These are phyloP conservation scores for Aspidoscelis tigris DNA, from an alignment of 2,113 vertebrate species.

Conservation along the genomic window DNA sequence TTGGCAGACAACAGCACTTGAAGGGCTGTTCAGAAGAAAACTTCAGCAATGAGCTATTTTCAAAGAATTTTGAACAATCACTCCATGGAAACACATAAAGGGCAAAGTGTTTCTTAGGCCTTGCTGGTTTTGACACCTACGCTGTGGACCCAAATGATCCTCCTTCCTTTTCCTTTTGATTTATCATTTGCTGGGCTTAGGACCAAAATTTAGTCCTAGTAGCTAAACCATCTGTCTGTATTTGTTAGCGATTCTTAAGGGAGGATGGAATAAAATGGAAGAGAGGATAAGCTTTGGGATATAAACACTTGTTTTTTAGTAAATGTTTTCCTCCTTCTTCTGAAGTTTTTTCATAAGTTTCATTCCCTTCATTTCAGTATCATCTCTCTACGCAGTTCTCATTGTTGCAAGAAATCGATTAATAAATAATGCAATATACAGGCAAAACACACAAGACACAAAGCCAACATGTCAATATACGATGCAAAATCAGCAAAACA, in stretches of 20 bases:
- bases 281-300: not conserved
- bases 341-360: not conserved
- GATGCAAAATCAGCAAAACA: too few species aligned
- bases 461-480: too few species aligned
- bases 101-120: not conserved
- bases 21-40: not conserved
- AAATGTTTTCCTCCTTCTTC: not conserved
- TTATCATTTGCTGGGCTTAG: slow-evolving; percentile 8
- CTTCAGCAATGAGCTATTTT: not conserved
- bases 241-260: not conserved
- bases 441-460: slow-evolving; percentile 2
- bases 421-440: not conserved
- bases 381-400: too few species aligned
- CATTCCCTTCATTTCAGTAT: not conserved
- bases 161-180: slow-evolving; percentile 11
- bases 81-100: slow-evolving; percentile 14
- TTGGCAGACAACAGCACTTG: not conserved
- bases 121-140: slow-evolving; percentile 21
- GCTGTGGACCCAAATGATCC: not conserved
- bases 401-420: not conserved
- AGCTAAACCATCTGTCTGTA: slow-evolving; percentile 15
- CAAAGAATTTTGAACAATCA: not conserved
- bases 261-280: not conserved
- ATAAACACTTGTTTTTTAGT: not conserved
- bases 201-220: not conserved